Evolutionary conservation across 1,140 invertebrate species (phyloP).

Genomic region (Drosophila funebris): DNA sequence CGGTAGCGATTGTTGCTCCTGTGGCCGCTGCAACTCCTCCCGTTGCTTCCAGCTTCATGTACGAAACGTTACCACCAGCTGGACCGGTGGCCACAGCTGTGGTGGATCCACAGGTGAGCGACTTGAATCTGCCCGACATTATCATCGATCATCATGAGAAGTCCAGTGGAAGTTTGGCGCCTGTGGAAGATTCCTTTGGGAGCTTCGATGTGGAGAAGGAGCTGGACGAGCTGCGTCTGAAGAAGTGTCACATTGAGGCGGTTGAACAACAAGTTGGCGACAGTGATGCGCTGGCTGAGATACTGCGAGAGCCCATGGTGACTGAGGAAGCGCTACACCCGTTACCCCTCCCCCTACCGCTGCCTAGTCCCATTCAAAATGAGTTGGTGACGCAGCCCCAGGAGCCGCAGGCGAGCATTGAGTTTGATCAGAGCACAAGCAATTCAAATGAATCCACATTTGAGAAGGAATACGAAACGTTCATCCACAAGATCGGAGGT

Average conservation of each 20-base stretch:
- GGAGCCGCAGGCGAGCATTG: constrained; percentile 14
- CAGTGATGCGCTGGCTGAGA: constrained; percentile 52
- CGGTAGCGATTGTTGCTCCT: constrained; percentile 51
- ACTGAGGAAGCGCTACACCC: not conserved
- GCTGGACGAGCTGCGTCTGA: constrained; percentile 70
- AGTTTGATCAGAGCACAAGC: constrained; percentile 61
- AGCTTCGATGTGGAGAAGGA: constrained; percentile 81
- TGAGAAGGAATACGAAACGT: constrained; percentile 77
- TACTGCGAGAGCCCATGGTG: constrained; percentile 36
- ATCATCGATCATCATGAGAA: constrained; percentile 79
- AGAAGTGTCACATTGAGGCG: constrained; percentile 30
- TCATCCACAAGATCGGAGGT: constrained; percentile 72
- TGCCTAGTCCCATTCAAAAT: constrained; percentile 33
- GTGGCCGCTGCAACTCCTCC: not conserved
- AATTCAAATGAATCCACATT: constrained; percentile 77
- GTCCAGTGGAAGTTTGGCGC: constrained; percentile 18
- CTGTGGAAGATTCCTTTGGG: constrained; percentile 57
- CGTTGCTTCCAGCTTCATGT: constrained; percentile 45
- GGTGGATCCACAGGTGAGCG: constrained; percentile 38
- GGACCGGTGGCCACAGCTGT: constrained; percentile 57
- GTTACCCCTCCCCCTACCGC: not conserved
- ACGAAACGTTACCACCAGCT: constrained; percentile 55
- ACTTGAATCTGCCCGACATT: constrained; percentile 77
- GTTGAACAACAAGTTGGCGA: constrained; percentile 26
- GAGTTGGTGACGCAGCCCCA: not conserved